Percentiles rank a stretch among this genome's conserved stretches.
phyloP scores from a whole-genome alignment of 1,140 invertebrate genomes.

The Drosophila ohnishii region DNA sequence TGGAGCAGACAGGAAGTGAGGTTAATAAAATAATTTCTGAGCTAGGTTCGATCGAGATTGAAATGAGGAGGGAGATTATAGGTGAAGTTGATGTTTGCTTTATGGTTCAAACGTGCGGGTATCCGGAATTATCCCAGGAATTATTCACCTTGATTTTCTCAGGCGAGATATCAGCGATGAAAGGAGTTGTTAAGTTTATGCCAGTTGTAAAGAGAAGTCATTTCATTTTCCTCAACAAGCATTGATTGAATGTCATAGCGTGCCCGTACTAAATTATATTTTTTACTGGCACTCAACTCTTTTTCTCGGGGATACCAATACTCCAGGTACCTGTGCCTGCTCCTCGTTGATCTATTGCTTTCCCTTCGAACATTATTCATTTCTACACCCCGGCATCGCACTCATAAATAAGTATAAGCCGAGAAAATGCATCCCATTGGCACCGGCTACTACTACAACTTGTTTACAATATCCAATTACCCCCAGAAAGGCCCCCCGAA shows the following conservation, averaged over 20 bases:
- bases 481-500: slow-evolving; percentile 62
- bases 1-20: slow-evolving; percentile 58
- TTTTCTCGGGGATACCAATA: not conserved
- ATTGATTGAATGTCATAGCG: slow-evolving; percentile 26
- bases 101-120: slow-evolving; percentile 54
- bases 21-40: slow-evolving; percentile 45
- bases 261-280: not conserved
- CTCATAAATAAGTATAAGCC: slow-evolving; percentile 52
- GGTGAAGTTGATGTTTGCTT: slow-evolving; percentile 24
- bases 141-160: slow-evolving; percentile 8
- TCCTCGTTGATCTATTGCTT: slow-evolving; percentile 55
- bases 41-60: slow-evolving; percentile 23
- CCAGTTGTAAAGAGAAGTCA: slow-evolving; percentile 7
- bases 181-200: slow-evolving; percentile 3
- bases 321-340: not conserved
- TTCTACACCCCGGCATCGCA: slow-evolving; percentile 57
- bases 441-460: slow-evolving; percentile 57
- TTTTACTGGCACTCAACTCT: slow-evolving; percentile 3
- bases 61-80: not conserved
- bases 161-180: not conserved
- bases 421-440: slow-evolving; percentile 31
- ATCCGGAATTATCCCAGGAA: slow-evolving; percentile 34
- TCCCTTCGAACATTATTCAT: slow-evolving; percentile 58
- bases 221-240: slow-evolving; percentile 4
- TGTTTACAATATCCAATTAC: slow-evolving; percentile 80